phyloP scores from a whole-genome alignment of 2,797 vertebrate species.

The Melanotaenia trifasciata region DNA sequence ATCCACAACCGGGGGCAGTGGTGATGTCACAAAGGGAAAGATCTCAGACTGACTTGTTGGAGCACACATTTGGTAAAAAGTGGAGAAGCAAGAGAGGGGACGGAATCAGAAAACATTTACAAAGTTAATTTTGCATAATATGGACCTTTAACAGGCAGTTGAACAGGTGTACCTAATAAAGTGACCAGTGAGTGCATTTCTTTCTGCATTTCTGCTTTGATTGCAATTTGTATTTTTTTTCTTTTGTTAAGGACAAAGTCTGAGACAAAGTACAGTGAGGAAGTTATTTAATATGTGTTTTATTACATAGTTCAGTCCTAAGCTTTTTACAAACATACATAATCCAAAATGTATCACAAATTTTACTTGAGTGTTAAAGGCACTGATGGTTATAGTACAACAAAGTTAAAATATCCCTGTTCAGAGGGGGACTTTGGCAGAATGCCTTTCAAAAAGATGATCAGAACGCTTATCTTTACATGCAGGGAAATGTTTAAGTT shows the following conservation, averaged over 20 bases:
- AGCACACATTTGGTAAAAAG: too few species aligned
- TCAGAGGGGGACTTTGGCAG: conserved; percentile 6
- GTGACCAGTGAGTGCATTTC: background rate
- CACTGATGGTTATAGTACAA: conserved; percentile 37
- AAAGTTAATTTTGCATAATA: too few species aligned
- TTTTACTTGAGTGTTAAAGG: conserved; percentile 39
- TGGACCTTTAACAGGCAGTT: too few species aligned
- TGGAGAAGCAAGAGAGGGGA: too few species aligned
- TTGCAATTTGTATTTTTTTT: too few species aligned
- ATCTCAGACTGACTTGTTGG: too few species aligned
- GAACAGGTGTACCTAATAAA: too few species aligned
- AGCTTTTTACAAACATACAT: conserved; percentile 61
- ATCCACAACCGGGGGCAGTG: too few species aligned
- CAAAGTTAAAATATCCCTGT: conserved; percentile 15
- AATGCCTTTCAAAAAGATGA: background rate
- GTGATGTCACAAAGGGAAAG: too few species aligned
- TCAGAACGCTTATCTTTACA: background rate
- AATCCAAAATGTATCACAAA: conserved; percentile 28
- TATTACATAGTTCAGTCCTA: conserved; percentile 60
- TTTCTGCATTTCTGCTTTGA: background rate
- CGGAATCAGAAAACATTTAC: too few species aligned
- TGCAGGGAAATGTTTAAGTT: conserved; percentile 14
- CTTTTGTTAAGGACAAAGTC: background rate
- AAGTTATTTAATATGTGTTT: conserved; percentile 41
- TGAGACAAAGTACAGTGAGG: background rate